These are phyloP conservation scores for Rhingia rostrata DNA, from an alignment of 2,888 invertebrate genomes.

Conservation along the genomic window DNA sequence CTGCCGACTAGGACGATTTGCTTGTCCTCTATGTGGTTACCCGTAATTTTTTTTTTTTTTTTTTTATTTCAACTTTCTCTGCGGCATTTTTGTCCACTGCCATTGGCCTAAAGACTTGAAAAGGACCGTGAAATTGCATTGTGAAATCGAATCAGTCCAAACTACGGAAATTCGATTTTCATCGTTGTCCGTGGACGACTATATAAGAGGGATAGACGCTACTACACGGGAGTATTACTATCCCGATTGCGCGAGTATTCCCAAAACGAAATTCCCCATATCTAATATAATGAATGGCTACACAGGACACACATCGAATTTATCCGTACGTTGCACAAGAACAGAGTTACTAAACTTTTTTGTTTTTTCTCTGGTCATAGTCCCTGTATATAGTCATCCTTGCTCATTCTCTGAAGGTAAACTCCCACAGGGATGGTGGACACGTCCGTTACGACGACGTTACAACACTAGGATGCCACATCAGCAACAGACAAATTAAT, in stretches of 20 bases:
- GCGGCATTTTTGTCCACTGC: constrained; percentile 57
- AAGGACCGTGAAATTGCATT: constrained; percentile 82
- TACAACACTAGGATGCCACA: constrained; percentile 62
- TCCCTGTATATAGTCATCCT: constrained; percentile 5
- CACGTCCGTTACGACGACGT: constrained; percentile 43
- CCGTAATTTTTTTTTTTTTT: constrained; percentile 4
- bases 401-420: constrained; percentile 28
- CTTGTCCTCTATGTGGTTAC: too few species aligned
- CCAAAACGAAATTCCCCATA: constrained; percentile 66
- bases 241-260: constrained; percentile 67
- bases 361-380: constrained; percentile 2
- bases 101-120: constrained; percentile 69
- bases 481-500: constrained; percentile 74
- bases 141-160: constrained; percentile 82
- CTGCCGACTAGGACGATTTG: too few species aligned
- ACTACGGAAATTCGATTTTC: constrained; percentile 81
- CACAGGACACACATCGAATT: constrained; percentile 48
- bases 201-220: constrained; percentile 5
- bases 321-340: constrained; percentile 43
- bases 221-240: constrained; percentile 18
- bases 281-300: constrained; percentile 65
- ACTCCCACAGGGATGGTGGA: constrained; percentile 53
- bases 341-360: constrained; percentile 23
- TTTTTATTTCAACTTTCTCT: constrained; percentile 55
- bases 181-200: constrained; percentile 59